Conservation (phyloP, 2,797 vertebrate genomes). For the Clarias platycephalus region DNA sequence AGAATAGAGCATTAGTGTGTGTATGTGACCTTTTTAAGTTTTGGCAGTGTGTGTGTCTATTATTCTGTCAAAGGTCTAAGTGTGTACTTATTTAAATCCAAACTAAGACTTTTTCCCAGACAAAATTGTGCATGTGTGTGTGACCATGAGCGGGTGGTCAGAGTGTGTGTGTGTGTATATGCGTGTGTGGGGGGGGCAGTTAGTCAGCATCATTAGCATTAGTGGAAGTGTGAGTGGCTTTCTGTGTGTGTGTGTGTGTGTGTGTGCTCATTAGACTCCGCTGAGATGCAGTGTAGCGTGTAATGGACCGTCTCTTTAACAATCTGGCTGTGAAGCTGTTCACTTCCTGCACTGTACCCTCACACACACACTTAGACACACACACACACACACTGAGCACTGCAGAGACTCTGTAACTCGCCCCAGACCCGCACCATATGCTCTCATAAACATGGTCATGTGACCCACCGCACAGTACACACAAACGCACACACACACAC, state of each 20-base stretch:
- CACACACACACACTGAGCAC: neutral
- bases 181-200: neutral
- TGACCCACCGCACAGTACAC: neutral
- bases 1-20: no score
- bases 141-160: neutral
- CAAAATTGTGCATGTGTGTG: neutral
- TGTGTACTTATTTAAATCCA: no score
- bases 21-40: no score
- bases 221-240: neutral
- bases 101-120: no score
- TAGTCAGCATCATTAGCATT: neutral
- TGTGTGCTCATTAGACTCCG: constrained; percentile 53
- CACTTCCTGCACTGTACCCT: constrained; percentile 23
- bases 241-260: constrained; percentile 20
- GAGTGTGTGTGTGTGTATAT: neutral
- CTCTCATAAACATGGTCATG: constrained; percentile 21
- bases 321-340: constrained; percentile 47
- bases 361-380: neutral
- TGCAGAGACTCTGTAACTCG: constrained; percentile 9
- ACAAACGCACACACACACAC: neutral
- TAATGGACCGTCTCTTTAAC: constrained; percentile 49
- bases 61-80: no score
- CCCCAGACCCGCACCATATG: constrained; percentile 14
- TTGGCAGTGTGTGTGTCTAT: neutral
- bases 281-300: constrained; percentile 53